These are phyloP conservation scores for Anthrax anthrax DNA, from an alignment of 2,888 invertebrate species.

Conservation along the genomic window DNA sequence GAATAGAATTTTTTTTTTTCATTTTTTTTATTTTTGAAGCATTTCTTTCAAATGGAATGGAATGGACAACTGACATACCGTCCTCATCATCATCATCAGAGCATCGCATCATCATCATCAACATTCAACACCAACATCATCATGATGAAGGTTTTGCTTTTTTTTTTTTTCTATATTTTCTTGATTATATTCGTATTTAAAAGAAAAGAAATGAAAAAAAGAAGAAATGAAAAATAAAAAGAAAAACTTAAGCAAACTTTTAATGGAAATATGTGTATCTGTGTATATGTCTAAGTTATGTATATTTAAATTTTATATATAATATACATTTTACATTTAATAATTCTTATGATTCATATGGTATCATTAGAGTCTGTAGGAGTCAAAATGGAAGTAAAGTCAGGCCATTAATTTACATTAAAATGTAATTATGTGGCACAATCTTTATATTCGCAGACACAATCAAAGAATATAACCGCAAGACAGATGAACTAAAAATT, in stretches of 20 bases:
- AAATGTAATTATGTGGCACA: conserved; percentile 13
- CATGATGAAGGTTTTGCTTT: background rate
- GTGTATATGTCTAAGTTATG: no score
- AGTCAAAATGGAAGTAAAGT: background rate
- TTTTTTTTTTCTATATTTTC: no score
- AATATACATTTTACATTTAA: no score
- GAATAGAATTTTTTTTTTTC: background rate
- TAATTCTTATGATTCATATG: no score
- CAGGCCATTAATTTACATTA: conserved; percentile 13
- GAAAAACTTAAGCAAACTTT: no score
- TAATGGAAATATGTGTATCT: no score
- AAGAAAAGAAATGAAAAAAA: no score
- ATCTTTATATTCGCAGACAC: conserved; percentile 2
- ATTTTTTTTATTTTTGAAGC: no score
- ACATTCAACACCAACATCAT: background rate
- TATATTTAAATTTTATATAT: no score
- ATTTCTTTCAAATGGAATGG: background rate
- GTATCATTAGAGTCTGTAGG: conserved; percentile 5
- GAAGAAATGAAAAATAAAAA: no score
- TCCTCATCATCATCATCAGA: background rate
- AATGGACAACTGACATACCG: conserved; percentile 2
- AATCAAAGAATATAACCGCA: background rate
- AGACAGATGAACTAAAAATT: conserved; percentile 1
- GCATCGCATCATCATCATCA: no score
- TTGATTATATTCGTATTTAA: no score